Evolutionary conservation across 2,888 invertebrate genomes (phyloP), one percentile per base, ranked within the genome.

Genomic region (Bombylius discolor): DNA sequence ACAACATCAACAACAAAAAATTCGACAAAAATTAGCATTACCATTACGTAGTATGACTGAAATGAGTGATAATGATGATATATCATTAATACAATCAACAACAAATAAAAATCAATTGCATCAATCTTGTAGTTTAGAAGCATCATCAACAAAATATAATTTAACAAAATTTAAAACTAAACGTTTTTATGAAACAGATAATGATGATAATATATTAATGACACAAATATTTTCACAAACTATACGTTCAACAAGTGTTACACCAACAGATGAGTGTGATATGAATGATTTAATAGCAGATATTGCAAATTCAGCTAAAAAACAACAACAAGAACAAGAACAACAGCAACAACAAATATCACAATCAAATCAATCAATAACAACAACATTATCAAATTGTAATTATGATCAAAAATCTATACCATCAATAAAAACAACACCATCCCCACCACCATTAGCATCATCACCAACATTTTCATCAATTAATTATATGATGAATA

Each of bases 181-280:
- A 42, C 34, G 53, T 4, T 59, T 59, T 48, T 56, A 56, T 42
- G 59, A 59, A 14, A 49, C 55, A 1, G 53, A 49, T 34, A 50
- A 39, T 44, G 55, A 54, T 49, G 56, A 56, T n/a, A 48, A 51
- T n/a, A 33, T 39, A 31, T 54, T 51, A 45, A 56, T 59, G 39
- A 56, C 46, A 44, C 50, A 55, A 45, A 39, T 56, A 47, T 59
- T 59, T 52, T 59, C 59, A 34, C 56, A 59, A 44, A 59, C 59
- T 3, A 59, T 59, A 9, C 53, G 47, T 5, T 56, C 59, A 13
- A 53, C 59, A 6, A 56, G 55, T 14, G 56, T 49, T 11, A 59
- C 59, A 32, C 59, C 59, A 39, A 59, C 59, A 3, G 59, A 59
- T 44, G 58, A 58, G 23, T 33, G 45, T 45, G 58, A 57, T 12